Base-by-base conservation (phyloP, 2,113 vertebrate species). In the Nothocercus julius region DNA sequence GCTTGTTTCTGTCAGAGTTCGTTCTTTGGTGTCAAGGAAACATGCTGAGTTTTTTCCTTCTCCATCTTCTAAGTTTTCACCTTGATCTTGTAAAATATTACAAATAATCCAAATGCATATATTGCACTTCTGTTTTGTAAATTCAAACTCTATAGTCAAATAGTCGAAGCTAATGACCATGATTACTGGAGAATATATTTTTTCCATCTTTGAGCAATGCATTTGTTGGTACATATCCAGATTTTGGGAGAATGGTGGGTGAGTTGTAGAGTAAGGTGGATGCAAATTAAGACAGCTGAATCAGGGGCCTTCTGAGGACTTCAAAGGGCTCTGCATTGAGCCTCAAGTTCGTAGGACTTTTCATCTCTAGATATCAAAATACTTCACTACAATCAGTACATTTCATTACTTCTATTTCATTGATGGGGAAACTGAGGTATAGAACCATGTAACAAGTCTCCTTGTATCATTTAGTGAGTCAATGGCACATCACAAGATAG, bases 31-130 rank as follows among this genome's bases (percentile, higher is more conserved):
- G 54, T 96, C 96, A 78, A 20, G 87, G 95, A 93, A 98, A 96
- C 95, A 97, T 86, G 83, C 92, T 95, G 92, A 64, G 47, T 62
- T 75, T 96, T 96, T 95, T 95, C 70, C 79, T 93, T 91, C 54
- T 93, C 82, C 15, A 49, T 92, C 80, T 92, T 94, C 88, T 74
- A 95, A 92, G 73, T 85, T 97, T 96, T 95, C 86, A 93, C 78
- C 88, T 97, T 97, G 94, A 97, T 97, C 90, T 97, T 93, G 91
- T 88, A 97, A 97, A 97, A 95, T 69, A 95, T 96, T 97, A 96
- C 86, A 97, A 97, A 96, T 89, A 96, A 96, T 97, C 89, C 85
- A 79, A 95, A 82, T 89, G 75, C 70, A 82, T 85, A 63, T 81
- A 93, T 93, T 95, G 89, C 85, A 49, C 86, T 76, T 28, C 47